Conservation (phyloP, 2,113 vertebrate genomes). For the Gulo gulo region DNA sequence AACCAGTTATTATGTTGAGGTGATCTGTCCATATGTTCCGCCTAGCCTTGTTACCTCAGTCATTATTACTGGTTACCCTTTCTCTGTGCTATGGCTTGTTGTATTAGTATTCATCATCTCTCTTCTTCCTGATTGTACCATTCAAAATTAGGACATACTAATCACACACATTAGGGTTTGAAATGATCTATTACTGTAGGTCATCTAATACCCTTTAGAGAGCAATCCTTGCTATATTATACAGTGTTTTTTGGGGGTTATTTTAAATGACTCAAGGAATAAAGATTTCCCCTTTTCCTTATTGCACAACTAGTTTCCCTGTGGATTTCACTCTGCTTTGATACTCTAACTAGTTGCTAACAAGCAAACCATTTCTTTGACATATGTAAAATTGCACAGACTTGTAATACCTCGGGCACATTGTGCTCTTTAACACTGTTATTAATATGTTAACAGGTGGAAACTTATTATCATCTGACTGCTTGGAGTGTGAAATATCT, state of each 20-base stretch:
- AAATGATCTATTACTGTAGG: constrained; percentile 73
- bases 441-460: constrained; percentile 83
- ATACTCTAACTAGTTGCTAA: constrained; percentile 75
- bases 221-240: constrained; percentile 60
- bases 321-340: constrained; percentile 63
- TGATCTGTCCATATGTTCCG: not conserved
- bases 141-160: constrained; percentile 74
- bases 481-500: constrained; percentile 77
- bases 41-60: constrained; percentile 40
- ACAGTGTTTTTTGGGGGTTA: constrained; percentile 50
- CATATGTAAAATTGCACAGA: constrained; percentile 81
- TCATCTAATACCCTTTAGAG: constrained; percentile 68
- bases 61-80: not conserved
- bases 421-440: constrained; percentile 79
- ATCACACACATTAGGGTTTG: constrained; percentile 70
- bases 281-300: not conserved
- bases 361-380: constrained; percentile 77
- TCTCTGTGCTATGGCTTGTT: not conserved
- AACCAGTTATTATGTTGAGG: constrained; percentile 39
- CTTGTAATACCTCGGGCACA: constrained; percentile 81
- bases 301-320: constrained; percentile 61
- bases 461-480: constrained; percentile 79
- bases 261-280: constrained; percentile 72
- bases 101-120: not conserved
- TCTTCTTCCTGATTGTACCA: constrained; percentile 51